Evolutionary conservation across 2,797 vertebrate genomes (phyloP).

Genomic region (Enteromius fasciolatus): DNA sequence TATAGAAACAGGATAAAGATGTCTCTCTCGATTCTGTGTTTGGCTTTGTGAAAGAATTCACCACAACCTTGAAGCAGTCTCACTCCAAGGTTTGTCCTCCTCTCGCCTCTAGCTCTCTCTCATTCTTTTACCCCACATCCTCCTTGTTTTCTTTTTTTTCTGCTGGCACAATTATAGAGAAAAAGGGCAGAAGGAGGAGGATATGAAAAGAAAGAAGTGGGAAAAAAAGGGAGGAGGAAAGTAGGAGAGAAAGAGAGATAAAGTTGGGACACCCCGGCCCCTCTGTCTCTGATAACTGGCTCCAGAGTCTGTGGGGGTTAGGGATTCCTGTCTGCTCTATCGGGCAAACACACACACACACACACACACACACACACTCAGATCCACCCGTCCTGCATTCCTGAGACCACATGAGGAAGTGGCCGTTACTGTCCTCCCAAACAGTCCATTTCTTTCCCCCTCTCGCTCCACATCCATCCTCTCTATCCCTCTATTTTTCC

Average conservation of each 20-base stretch:
- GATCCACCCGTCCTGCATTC: conserved; percentile 82
- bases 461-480: conserved; percentile 61
- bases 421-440: conserved; percentile 76
- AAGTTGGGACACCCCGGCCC: conserved; percentile 65
- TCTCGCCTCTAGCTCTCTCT: conserved; percentile 52
- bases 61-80: conserved; percentile 64
- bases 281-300: conserved; percentile 78
- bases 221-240: conserved; percentile 58
- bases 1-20: conserved; percentile 16
- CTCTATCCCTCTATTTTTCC: conserved; percentile 50
- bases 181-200: conserved; percentile 41
- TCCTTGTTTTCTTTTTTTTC: conserved; percentile 47
- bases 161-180: conserved; percentile 45
- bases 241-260: conserved; percentile 38
- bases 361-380: conserved; percentile 57
- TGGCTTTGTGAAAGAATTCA: conserved; percentile 55
- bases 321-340: conserved; percentile 80
- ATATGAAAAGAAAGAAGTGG: conserved; percentile 58
- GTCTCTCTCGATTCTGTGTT: conserved; percentile 11
- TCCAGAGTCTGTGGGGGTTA: conserved; percentile 79
- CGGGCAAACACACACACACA: conserved; percentile 64
- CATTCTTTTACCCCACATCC: conserved; percentile 57
- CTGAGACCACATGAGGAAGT: conserved; percentile 77
- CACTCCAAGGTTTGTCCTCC: conserved; percentile 66
- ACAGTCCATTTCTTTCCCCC: conserved; percentile 69